Base-by-base conservation (phyloP, 2,113 vertebrate species). In the Chionomys nivalis region DNA sequence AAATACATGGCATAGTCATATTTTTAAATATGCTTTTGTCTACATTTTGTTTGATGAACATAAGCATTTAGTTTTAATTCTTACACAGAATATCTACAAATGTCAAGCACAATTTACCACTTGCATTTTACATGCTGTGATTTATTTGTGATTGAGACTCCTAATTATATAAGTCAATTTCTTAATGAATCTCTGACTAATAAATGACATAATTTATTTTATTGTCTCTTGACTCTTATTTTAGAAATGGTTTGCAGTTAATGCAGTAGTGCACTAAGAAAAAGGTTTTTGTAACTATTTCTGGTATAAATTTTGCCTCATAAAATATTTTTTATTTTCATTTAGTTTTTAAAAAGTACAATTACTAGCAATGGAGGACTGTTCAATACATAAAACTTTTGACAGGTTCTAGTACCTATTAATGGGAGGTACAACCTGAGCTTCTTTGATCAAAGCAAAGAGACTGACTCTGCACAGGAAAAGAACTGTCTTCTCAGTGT, bases 181-280 rank as follows among this genome's bases (percentile, higher is more conserved):
- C 96, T 14, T 90, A 95, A 93, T 98, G 94, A 98, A 91, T 93
- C 97, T 98, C 98, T 97, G 33, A 86, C 85, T 97, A 98, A 98
- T 98, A 96, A 94, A 95, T 92, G 95, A 93, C 26, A 68, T 81
- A 94, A 87, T 26, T 17, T 79, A 90, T 90, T 44, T 79, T 78
- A 79, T 81, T 13, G 31, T 82, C 76, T 7, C 26, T 92, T 88
- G 39, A 24, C 26, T 21, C 28, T 93, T 92, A 79, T 89, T 95
- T 96, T 90, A 55, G 31, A 92, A 95, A 89, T 12, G 13, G 0
- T 66, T 94, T 90, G 52, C 55, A 94, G 26, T 83, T 26, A 88
- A 52, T 75, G 33, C 9, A 95, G 1, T 16, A 93, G 73, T 14
- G 1, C 6, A 86, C 9, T 73, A 91, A 63, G 23, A 44, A 90